phyloP scores from a whole-genome alignment of 2,113 vertebrate species.

The Cettia cetti region DNA sequence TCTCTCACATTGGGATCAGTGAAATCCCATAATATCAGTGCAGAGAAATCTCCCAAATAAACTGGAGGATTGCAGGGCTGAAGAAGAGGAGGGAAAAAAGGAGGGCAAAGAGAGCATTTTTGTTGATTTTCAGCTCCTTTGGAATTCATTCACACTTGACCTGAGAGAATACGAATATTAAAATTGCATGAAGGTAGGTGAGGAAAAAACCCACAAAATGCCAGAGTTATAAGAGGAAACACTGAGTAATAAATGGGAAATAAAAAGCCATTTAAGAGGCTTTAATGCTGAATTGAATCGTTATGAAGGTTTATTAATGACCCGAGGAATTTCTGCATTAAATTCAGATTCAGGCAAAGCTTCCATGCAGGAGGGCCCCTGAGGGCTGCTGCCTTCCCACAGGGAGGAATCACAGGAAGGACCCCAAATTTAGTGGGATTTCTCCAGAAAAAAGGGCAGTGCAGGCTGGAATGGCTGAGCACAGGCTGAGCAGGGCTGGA shows the following conservation, averaged over 20 bases:
- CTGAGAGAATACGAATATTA: background rate
- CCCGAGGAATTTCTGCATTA: background rate
- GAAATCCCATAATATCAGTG: rapidly evolving
- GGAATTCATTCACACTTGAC: background rate
- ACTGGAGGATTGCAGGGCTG: background rate
- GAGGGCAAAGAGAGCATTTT: background rate
- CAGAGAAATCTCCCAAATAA: background rate
- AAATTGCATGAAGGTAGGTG: background rate
- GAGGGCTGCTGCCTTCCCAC: background rate
- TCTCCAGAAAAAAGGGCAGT: background rate
- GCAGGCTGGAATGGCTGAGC: too few species aligned
- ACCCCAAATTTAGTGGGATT: background rate
- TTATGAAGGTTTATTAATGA: background rate
- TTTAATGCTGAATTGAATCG: background rate
- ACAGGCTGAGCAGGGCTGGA: too few species aligned
- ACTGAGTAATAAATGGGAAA: background rate
- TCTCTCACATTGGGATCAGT: background rate
- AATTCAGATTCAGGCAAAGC: background rate
- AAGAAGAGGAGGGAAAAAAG: background rate
- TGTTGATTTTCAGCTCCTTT: background rate
- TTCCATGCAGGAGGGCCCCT: background rate
- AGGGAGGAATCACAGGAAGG: rapidly evolving
- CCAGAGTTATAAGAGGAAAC: background rate
- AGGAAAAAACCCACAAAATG: background rate
- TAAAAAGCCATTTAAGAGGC: background rate